Percentiles rank a stretch among this genome's conserved stretches.
Conservation (phyloP, 1,140 invertebrate species). For the Hormaphis cornu region DNA sequence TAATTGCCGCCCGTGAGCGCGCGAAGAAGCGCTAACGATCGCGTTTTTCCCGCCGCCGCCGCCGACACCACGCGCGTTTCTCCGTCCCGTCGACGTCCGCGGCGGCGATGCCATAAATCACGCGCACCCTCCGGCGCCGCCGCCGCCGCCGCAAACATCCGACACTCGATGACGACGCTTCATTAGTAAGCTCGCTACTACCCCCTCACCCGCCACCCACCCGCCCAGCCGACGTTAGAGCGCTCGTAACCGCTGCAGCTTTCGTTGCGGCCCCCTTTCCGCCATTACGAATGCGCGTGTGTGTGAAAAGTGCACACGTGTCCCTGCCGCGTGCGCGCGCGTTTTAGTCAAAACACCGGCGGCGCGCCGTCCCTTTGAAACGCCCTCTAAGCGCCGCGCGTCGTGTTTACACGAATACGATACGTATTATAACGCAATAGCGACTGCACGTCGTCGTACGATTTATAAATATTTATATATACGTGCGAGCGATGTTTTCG, state of each 20-base stretch:
- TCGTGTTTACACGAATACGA: too few species aligned
- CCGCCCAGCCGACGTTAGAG: neutral
- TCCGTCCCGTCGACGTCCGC: neutral
- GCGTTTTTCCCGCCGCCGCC: conserved; percentile 20
- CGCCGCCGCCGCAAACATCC: conserved; percentile 22
- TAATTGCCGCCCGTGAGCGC: conserved; percentile 29
- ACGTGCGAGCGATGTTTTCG: too few species aligned
- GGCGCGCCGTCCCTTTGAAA: too few species aligned
- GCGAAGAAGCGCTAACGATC: conserved; percentile 32
- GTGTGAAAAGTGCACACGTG: conserved; percentile 27
- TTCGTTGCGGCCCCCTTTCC: neutral
- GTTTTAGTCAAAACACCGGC: too few species aligned
- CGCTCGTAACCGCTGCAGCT: conserved; percentile 12
- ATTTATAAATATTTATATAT: too few species aligned
- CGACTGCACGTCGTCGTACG: too few species aligned
- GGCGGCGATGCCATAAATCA: conserved; percentile 22
- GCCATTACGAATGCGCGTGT: conserved; percentile 13
- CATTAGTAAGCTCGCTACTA: conserved; percentile 17
- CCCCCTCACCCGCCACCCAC: neutral
- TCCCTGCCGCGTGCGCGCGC: neutral
- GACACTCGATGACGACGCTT: conserved; percentile 32
- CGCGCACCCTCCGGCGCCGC: neutral
- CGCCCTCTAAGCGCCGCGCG: too few species aligned
- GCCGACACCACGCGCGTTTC: neutral
- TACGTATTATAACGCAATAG: too few species aligned